These are phyloP conservation scores for Amphipyra berbera DNA, from an alignment of 2,888 invertebrate species.

Conservation along the genomic window DNA sequence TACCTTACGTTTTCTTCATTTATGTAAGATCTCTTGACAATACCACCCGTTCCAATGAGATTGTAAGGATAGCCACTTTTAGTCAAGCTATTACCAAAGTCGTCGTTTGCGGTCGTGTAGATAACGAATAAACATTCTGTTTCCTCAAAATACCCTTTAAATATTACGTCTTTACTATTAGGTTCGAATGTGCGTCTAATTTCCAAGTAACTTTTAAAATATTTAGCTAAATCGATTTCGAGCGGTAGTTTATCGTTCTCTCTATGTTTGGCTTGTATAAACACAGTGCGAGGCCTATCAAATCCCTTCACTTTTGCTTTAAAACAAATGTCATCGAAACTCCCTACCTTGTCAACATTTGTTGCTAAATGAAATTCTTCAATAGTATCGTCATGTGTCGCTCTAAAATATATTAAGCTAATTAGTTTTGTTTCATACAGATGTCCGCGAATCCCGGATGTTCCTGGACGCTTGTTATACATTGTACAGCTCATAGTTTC, in stretches of 20 bases:
- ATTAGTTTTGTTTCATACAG: too few species aligned
- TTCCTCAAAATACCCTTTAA: constrained; percentile 31
- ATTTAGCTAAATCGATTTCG: constrained; percentile 32
- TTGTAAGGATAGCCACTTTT: constrained; percentile 7
- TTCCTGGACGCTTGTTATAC: too few species aligned
- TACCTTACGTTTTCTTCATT: constrained; percentile 13
- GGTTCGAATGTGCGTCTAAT: constrained; percentile 32
- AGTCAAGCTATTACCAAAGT: constrained; percentile 4
- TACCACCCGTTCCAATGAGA: constrained; percentile 39
- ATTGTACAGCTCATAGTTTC: too few species aligned
- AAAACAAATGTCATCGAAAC: constrained; percentile 51
- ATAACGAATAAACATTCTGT: too few species aligned
- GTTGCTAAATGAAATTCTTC: too few species aligned
- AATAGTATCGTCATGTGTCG: too few species aligned
- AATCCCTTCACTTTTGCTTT: constrained; percentile 26
- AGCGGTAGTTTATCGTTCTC: constrained; percentile 32
- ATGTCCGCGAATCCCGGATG: too few species aligned
- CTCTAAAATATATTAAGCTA: too few species aligned
- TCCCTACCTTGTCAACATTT: constrained; percentile 48
- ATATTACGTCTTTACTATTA: constrained; percentile 22
- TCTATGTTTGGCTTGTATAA: constrained; percentile 53
- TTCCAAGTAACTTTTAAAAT: constrained; percentile 39
- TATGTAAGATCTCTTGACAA: constrained; percentile 8
- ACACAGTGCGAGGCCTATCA: constrained; percentile 24
- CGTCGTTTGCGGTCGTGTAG: constrained; percentile 43